Percentiles rank a stretch among this genome's conserved stretches.
Evolutionary conservation across 2,797 vertebrate genomes (phyloP).

Genomic region (Oceanodroma leucorhoa): DNA sequence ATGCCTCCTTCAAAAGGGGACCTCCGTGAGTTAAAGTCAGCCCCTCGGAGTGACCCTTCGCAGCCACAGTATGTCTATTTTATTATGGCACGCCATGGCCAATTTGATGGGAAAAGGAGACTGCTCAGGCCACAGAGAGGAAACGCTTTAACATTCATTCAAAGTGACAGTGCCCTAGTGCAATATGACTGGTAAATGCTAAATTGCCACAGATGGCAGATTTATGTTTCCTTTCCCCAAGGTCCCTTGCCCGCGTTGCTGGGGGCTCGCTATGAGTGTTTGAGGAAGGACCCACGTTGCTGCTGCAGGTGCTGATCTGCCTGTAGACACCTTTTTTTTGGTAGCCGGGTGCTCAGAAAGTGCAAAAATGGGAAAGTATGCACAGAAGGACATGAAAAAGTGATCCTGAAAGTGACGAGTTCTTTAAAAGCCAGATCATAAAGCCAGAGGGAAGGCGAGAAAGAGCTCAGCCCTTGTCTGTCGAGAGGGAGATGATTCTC

Average conservation of each 20-base stretch:
- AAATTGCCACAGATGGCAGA: slow-evolving; percentile 17
- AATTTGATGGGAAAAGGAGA: background rate
- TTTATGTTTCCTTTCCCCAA: background rate
- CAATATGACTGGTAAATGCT: background rate
- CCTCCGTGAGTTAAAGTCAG: background rate
- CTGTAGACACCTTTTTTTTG: background rate
- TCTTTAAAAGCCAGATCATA: background rate
- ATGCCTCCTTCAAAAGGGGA: background rate
- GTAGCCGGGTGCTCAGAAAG: background rate
- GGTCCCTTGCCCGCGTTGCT: background rate
- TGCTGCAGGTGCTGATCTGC: background rate
- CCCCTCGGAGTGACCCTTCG: background rate
- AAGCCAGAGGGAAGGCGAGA: background rate
- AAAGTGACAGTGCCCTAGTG: background rate
- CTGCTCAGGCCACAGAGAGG: background rate
- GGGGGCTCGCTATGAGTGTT: background rate
- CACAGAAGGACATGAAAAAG: background rate
- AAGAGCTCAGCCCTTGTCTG: background rate
- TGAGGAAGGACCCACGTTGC: background rate
- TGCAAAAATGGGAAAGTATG: background rate
- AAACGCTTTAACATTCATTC: background rate
- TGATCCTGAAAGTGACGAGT: background rate
- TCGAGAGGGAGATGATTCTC: accelerated
- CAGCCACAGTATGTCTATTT: background rate
- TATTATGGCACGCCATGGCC: background rate